Base-by-base conservation (phyloP, 2,113 vertebrate species). In the Lophotis ruficrista region DNA sequence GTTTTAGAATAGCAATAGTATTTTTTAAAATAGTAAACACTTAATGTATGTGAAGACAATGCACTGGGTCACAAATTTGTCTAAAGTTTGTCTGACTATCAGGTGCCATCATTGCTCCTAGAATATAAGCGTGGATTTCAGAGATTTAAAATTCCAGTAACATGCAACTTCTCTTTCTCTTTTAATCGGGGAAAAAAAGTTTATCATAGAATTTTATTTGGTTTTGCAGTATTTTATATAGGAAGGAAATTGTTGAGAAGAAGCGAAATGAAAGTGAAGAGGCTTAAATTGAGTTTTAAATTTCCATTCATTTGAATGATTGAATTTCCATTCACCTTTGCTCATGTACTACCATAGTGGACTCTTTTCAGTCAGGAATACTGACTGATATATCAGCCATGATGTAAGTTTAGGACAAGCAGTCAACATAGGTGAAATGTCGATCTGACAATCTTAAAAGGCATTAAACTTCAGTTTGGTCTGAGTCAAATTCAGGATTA, bases 261-360 rank as follows among this genome's bases (percentile, higher is more conserved):
- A 17, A 60, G 12, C 25, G 41, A 87, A 92, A 10, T 12, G 10
- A 31, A 89, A 64, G 12, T 14, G 20, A 87, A 65, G 27, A 50
- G 6, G 9, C 2, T 71, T 64, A 35, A 35, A 10, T 2, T 58
- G 41, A 47, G 12, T 73, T 90, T 17, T 38, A 48, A 30, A 6
- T 78, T 88, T 87, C 20, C 7, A 6, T 70, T 86, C 30, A 38
- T 79, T 43, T 30, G 27, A n/a, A n/a, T n/a, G n/a, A n/a, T n/a
- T n/a, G n/a, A n/a, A n/a, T n/a, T n/a, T n/a, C n/a, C n/a, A n/a
- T 69, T 73, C 11, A 38, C 7, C 25, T 69, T 80, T 57, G 8
- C 19, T 14, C 0, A 1, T 9, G 5, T 33, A 19, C 7, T 57
- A 4, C 35, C 17, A n/a, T 1, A 68, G 8, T 33, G 5, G 30